phyloP scores from a whole-genome alignment of 1,140 invertebrate species.

The Steinernema feltiae region DNA sequence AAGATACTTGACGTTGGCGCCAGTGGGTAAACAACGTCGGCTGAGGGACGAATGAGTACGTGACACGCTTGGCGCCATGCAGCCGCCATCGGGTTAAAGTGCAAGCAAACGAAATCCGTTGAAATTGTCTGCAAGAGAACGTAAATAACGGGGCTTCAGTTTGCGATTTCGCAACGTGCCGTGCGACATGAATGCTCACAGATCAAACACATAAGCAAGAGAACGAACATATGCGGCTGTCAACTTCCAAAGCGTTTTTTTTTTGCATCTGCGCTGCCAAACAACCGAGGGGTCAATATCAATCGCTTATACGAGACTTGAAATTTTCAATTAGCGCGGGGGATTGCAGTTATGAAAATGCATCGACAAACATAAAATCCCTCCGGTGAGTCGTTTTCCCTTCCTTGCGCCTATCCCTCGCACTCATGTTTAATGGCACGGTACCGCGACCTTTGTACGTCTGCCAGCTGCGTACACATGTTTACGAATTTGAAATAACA shows the following conservation, averaged over 20 bases:
- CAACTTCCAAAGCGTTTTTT: too few relatives aligned
- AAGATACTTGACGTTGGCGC: conserved; percentile 2
- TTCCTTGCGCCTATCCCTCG: too few relatives aligned
- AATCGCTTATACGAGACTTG: background rate
- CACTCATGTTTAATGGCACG: too few relatives aligned
- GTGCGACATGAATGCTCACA: background rate
- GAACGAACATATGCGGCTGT: too few relatives aligned
- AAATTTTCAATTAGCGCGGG: too few relatives aligned
- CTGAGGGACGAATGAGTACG: background rate
- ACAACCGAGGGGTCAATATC: too few relatives aligned
- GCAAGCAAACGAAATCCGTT: background rate
- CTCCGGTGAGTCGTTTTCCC: too few relatives aligned
- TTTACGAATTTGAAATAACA: background rate
- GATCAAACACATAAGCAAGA: background rate
- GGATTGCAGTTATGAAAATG: too few relatives aligned
- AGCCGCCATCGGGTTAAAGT: background rate
- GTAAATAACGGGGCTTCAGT: background rate
- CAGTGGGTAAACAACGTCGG: background rate
- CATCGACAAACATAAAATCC: background rate
- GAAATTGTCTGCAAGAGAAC: background rate
- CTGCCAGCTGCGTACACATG: background rate
- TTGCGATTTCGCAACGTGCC: too few relatives aligned
- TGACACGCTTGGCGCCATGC: conserved; percentile 1
- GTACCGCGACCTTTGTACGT: background rate
- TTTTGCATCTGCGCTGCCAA: too few relatives aligned